A percentile compares a stretch with the other conserved stretches of the same genome.
Conservation (phyloP, 2,113 vertebrate genomes). For the Bombycilla garrulus region DNA sequence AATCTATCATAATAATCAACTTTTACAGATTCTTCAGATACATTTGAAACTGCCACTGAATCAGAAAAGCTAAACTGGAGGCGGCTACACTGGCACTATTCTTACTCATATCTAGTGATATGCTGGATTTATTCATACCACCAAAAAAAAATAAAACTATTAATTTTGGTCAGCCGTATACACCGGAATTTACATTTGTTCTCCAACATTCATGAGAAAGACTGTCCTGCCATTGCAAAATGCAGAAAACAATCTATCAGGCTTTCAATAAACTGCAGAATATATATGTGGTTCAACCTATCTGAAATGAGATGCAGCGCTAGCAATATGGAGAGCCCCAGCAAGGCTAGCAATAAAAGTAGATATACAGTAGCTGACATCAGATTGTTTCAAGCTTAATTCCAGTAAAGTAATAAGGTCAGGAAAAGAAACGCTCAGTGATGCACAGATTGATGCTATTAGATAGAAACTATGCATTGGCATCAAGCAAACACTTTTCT, state of each 20-base stretch:
- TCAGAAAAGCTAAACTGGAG: conserved; percentile 58
- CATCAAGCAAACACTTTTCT: conserved; percentile 61
- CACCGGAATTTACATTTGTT: conserved; percentile 72
- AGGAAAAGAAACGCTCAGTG: conserved; percentile 74
- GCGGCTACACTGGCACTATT: conserved; percentile 15
- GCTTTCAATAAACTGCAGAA: conserved; percentile 77
- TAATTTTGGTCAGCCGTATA: conserved; percentile 70
- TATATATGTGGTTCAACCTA: conserved; percentile 79
- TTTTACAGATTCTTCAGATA: conserved; percentile 64
- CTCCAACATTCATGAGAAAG: conserved; percentile 66
- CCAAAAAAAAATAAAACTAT: conserved; percentile 64
- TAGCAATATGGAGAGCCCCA: conserved; percentile 75
- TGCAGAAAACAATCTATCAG: conserved; percentile 76
- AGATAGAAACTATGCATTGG: conserved; percentile 53
- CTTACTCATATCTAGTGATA: conserved; percentile 64
- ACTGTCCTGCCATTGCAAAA: conserved; percentile 60
- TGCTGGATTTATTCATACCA: conserved; percentile 69
- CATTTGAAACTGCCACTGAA: conserved; percentile 60
- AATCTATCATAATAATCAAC: conserved; percentile 65
- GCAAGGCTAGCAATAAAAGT: conserved; percentile 80
- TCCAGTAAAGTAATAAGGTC: conserved; percentile 83
- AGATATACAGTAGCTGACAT: conserved; percentile 82
- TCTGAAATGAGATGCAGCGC: conserved; percentile 80
- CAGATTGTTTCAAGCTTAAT: conserved; percentile 84
- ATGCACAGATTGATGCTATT: conserved; percentile 77